Evolutionary conservation across 2,797 vertebrate genomes (phyloP), one percentile per base, ranked within the genome.

Genomic region (Syngnathus acus): DNA sequence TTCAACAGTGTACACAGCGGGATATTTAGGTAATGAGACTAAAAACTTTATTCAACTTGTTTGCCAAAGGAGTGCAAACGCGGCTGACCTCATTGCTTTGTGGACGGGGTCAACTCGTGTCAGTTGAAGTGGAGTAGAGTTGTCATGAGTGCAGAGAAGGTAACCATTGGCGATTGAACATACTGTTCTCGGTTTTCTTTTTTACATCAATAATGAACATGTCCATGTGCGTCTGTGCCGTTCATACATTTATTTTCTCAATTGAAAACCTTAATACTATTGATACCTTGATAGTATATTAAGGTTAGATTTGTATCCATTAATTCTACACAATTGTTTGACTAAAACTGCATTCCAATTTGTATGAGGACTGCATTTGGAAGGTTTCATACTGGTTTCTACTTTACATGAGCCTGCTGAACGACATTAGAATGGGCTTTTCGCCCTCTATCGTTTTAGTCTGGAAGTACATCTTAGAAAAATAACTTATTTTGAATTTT

Each of bases 11-110:
- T 60, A 8, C 14, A 60, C 14, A 60, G 58, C 21, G 13, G 23
- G 38, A n/a, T 8, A 19, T 32, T 55, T 55, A 55, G 8, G 38
- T 59, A n/a, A 39, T 5, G 55, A 19, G n/a, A 40, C 58, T 61
- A 21, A 42, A 21, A 42, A 13, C 59, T 61, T 61, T 13, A 61
- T 14, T 38, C 37, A 11, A 9, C 38, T 11, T 61, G 59, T 61
- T 61, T 61, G 59, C 39, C 39, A 42, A 61, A 42, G 59, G 59
- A 42, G 59, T 21, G 39, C 59, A 61, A 61, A 61, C 59, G 23
- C 23, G 19, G 59, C 17, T 61, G 59, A 61, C 59, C 19, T 42
- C 8, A 40, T 59, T 59, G 21, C n/a, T 59, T 40, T 58, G 57
- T n/a, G 16, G 57, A 59, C 26, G 21, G 21, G 16, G 51, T 53